Percentiles rank a stretch among this genome's conserved stretches.
phyloP scores from a whole-genome alignment of 2,888 invertebrate species.

The Sphinx pinastri region DNA sequence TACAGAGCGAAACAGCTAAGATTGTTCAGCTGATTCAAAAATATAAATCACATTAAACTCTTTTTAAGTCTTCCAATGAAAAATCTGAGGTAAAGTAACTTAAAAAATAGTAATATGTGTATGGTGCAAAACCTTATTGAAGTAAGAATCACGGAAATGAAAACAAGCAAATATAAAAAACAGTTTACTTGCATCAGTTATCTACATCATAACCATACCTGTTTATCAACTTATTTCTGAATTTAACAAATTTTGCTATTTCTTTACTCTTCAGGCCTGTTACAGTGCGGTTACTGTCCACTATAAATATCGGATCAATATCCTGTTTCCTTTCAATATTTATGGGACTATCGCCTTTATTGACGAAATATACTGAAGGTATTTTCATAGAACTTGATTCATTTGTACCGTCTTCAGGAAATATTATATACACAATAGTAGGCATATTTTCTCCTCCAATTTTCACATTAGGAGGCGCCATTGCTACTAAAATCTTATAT shows the following conservation, averaged over 20 bases:
- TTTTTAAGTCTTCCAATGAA: no score
- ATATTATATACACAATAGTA: constrained; percentile 64
- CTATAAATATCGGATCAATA: constrained; percentile 59
- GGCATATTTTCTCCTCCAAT: constrained; percentile 49
- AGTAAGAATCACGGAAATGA: no score
- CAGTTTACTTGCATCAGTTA: neutral
- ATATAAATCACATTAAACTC: no score
- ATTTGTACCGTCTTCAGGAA: constrained; percentile 52
- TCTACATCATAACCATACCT: constrained; percentile 34
- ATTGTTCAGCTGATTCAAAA: no score
- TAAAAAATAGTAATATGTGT: no score
- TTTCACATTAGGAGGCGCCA: constrained; percentile 62
- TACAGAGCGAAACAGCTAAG: no score
- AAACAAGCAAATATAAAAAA: no score
- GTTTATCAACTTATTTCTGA: constrained; percentile 61
- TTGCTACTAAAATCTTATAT: constrained; percentile 70
- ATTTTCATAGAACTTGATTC: constrained; percentile 46
- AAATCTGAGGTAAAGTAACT: no score
- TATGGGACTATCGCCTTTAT: constrained; percentile 39
- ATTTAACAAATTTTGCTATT: constrained; percentile 61
- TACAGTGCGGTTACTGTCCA: constrained; percentile 70
- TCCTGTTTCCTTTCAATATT: constrained; percentile 41
- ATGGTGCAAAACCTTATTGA: no score
- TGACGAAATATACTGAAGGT: constrained; percentile 69
- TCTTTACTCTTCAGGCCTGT: constrained; percentile 69